A percentile compares a stretch with the other conserved stretches of the same genome.
phyloP scores from a whole-genome alignment of 1,140 invertebrate genomes.

The Drosophila varians region DNA sequence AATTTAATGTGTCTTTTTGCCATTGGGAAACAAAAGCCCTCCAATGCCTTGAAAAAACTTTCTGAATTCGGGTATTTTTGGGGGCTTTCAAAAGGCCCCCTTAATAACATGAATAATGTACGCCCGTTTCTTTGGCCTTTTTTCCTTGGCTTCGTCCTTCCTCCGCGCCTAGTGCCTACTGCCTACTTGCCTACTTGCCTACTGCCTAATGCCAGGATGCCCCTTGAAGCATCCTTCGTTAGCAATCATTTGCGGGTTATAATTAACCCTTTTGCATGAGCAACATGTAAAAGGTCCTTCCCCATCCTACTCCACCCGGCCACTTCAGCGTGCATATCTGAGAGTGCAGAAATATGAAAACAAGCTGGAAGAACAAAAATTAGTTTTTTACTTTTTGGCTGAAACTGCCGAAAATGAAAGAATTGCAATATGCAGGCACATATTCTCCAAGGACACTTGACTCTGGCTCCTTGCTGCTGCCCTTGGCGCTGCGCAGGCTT shows the following conservation, averaged over 20 bases:
- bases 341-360: constrained; percentile 19
- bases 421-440: constrained; percentile 75
- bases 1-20: neutral
- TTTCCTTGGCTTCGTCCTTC: neutral
- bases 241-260: constrained; percentile 54
- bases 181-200: too few relatives aligned
- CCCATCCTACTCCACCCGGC: neutral
- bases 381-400: constrained; percentile 58
- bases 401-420: constrained; percentile 74
- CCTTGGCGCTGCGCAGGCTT: constrained; percentile 37
- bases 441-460: constrained; percentile 80
- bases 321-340: constrained; percentile 41
- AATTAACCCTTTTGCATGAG: constrained; percentile 75
- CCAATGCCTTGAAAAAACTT: neutral
- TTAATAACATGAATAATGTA: neutral
- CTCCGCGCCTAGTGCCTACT: neutral
- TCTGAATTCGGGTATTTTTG: neutral
- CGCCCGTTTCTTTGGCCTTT: neutral
- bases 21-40: neutral
- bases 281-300: constrained; percentile 59
- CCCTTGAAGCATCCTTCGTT: constrained; percentile 22
- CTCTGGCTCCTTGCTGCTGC: constrained; percentile 57
- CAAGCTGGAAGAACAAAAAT: constrained; percentile 48
- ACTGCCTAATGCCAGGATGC: constrained; percentile 2
- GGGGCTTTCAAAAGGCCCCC: neutral